These are phyloP conservation scores for Ptycholaimellus sp. DNA, from an alignment of 2,888 invertebrate genomes.

Conservation along the genomic window DNA sequence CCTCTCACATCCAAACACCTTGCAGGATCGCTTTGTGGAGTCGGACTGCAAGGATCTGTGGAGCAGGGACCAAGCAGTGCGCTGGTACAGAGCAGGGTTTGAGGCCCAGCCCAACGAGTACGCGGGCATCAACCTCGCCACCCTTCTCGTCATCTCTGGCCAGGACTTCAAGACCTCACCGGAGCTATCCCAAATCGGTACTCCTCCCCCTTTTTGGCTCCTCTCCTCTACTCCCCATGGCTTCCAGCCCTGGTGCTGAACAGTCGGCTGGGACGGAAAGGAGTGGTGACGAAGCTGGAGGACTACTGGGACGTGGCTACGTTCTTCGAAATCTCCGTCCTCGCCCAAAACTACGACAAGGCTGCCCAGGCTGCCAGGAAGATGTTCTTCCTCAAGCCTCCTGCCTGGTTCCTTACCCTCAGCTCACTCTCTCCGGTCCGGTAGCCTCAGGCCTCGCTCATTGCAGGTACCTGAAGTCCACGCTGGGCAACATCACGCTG, in stretches of 20 bases:
- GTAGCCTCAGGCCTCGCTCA: constrained; percentile 3
- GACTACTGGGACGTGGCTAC: constrained; percentile 98
- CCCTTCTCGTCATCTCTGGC: constrained; percentile 78
- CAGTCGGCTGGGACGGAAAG: constrained; percentile 88
- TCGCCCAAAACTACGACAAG: constrained; percentile 85
- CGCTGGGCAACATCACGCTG: constrained; percentile 78
- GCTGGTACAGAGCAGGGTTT: constrained; percentile 43
- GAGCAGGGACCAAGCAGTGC: too few relatives aligned
- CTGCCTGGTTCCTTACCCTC: constrained; percentile 27
- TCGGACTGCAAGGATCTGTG: too few relatives aligned
- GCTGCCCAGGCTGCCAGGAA: constrained; percentile 69
- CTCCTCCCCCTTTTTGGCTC: constrained; percentile 7
- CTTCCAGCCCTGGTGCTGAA: constrained; percentile 60
- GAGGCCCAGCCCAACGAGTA: constrained; percentile 96
- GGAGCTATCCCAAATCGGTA: constrained; percentile 37
- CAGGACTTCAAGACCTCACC: constrained; percentile 52
- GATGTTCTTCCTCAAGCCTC: constrained; percentile 36
- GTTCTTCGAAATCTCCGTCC: constrained; percentile 45
- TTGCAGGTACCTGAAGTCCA: constrained; percentile 62
- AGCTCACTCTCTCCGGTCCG: not conserved
- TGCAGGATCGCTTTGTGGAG: not conserved
- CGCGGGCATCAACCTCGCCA: constrained; percentile 92
- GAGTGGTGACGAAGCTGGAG: constrained; percentile 62
- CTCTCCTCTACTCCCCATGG: not conserved
- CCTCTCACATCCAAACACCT: not conserved